Evolutionary conservation across 2,888 invertebrate genomes (phyloP), one percentile per base, ranked within the genome.

Genomic region (Acrobasis repandana): DNA sequence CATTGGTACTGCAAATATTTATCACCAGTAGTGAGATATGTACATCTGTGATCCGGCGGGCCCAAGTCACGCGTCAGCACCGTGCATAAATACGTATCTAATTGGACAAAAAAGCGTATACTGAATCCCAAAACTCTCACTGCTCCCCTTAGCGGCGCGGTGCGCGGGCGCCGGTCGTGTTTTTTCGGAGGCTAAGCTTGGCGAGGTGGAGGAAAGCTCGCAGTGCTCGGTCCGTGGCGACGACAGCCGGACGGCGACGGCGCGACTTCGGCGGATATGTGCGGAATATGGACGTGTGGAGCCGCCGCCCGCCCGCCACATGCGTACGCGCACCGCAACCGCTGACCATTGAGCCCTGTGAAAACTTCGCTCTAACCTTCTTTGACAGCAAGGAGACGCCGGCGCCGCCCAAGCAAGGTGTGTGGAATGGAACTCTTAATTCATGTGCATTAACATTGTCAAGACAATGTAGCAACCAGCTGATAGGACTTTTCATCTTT

Each of bases 291-390:
- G 95, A 95, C 93, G 94, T 95, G 88, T 95, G 95, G 92, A 95
- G 95, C 92, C 93, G 94, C 83, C 90, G 94, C 79, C 93, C 92
- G 86, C 93, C 93, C 86, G 93, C 93, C 85, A 83, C 94, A 81
- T 93, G 94, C 82, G 94, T 69, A 85, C 93, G 74, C 94, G 94
- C 82, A 93, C 93, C 86, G 88, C 93, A 76, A 90, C 93, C 80
- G 92, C 94, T 83, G 93, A 94, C 94, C 77, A 95, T 96, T 87
- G 96, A 95, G 85, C 95, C 95, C 72, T 95, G 94, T 80, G 94
- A 95, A 69, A 96, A 96, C 85, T 96, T 96, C 86, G 95, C 96
- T 86, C 93, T 96, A 79, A 94, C 95, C 85, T 96, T 96, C 91
- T 96, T 96, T 92, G 96, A 96, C 85, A 90, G 89, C 66, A 93